Percentiles rank a stretch among this genome's conserved stretches.
Conservation (phyloP, 2,797 vertebrate species). For the Macropodus opercularis region DNA sequence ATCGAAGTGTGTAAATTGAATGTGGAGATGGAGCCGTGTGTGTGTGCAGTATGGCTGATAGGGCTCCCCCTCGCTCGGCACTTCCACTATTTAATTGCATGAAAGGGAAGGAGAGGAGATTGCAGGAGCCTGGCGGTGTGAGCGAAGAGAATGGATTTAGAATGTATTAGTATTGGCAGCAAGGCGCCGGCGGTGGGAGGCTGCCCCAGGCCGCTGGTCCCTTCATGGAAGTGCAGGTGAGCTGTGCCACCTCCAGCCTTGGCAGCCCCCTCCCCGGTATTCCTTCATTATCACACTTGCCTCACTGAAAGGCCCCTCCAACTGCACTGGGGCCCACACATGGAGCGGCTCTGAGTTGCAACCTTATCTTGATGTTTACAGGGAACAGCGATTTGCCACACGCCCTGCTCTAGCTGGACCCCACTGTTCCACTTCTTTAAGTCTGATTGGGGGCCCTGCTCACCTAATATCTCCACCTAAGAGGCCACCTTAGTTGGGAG, state of each 20-base stretch:
- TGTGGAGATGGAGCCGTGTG: conserved; percentile 77
- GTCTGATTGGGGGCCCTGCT: conserved; percentile 72
- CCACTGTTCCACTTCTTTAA: conserved; percentile 80
- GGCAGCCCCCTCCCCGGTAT: conserved; percentile 72
- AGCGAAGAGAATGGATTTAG: conserved; percentile 85
- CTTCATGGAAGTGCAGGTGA: conserved; percentile 80
- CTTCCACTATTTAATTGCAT: conserved; percentile 86
- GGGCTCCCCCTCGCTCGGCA: conserved; percentile 80
- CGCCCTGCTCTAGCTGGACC: conserved; percentile 67
- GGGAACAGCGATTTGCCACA: conserved; percentile 83
- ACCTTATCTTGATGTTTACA: conserved; percentile 85
- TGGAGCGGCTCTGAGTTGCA: conserved; percentile 69
- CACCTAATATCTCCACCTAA: conserved; percentile 76
- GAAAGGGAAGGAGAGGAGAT: conserved; percentile 83
- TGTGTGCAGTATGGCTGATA: conserved; percentile 81
- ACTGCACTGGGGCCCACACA: conserved; percentile 76
- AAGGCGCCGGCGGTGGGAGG: conserved; percentile 77
- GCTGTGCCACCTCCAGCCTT: conserved; percentile 77
- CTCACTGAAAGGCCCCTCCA: conserved; percentile 72
- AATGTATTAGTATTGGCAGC: conserved; percentile 86
- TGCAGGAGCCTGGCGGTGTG: conserved; percentile 77
- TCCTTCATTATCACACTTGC: conserved; percentile 76
- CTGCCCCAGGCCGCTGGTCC: conserved; percentile 74
- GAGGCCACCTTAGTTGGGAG: conserved; percentile 71
- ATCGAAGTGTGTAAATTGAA: conserved; percentile 83